Base-by-base conservation (phyloP, 1,140 invertebrate species). In the Drosophila willistoni region DNA sequence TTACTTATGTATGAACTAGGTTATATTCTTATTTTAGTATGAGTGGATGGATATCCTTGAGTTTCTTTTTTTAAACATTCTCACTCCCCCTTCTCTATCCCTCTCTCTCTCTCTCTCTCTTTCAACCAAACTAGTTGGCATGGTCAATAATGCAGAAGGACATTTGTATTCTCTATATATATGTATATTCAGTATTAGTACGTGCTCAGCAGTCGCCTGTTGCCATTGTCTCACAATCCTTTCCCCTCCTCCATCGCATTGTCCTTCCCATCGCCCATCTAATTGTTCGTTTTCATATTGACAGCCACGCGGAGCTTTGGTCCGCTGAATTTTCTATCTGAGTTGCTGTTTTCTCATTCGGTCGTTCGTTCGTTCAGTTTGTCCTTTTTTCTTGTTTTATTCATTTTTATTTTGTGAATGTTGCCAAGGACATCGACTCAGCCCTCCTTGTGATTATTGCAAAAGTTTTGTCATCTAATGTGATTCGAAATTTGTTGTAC, bases 261-360 rank as follows among this genome's bases (percentile, higher is more conserved):
- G 17, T 57, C n/a, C 42, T 36, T 14, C 56, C 41, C 25, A n/a
- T 55, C 7, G n/a, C 9, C 59, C 66, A 76, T 59, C 63, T 89
- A 89, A 89, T 89, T 87, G 83, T 87, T 84, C 79, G 65, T 74
- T 57, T 83, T 90, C 74, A 77, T 84, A 87, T 87, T 87, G 84
- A 87, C 85, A 90, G 77, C 70, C 80, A 81, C 77, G 83, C 76
- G 83, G 83, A 87, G 68, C 82, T 87, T 41, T 68, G 83, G 84
- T 84, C 85, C 65, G 73, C 59, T 87, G 68, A 74, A 73, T 89
- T 75, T 81, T 72, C 84, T 84, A 89, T 75, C 70, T 44, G 68
- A 84, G 71, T 66, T 81, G 54, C 68, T 68, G 63, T 51, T 80
- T 81, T 63, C 65, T 57, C 19, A 41, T 73, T 51, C 44, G 19